Base-by-base conservation (phyloP, 2,888 invertebrate species). In the Ctena decussata region DNA sequence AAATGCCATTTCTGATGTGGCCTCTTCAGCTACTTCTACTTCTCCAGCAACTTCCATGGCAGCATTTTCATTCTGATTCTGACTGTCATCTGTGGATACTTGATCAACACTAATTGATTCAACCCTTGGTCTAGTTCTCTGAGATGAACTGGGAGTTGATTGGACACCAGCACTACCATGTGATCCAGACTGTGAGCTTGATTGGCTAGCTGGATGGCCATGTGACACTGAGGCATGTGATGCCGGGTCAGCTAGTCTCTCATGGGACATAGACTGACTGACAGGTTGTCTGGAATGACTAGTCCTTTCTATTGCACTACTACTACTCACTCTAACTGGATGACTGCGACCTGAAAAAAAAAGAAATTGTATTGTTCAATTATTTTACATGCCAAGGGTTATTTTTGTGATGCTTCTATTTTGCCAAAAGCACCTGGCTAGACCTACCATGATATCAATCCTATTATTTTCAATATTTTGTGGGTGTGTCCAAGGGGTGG, bases 1-100 rank as follows among this genome's bases (percentile, higher is more conserved):
- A 78, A 93, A 92, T 21, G 95, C 95, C 82, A 93, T 92, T 37
- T 94, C 93, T 30, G 94, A 93, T 30, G 92, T 92, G 1, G 94
- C 94, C 85, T 94, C 95, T 77, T 93, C 92, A 2, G 93, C 94
- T 11, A 93, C 77, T 86, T 94, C 94, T 39, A 93, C 87, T 21
- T 90, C 92, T 12, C 65, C 65, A 35, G 18, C 21, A 37, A 44
- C 44, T 12, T 72, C 72, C 27, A 72, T 39, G 24, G 72, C 2
- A n/a, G 46, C 72, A 46, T 46, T 72, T 24, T 41, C 41, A 41
- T 41, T 72, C 44, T 27, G 18, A 41, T 72, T 44, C 15, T 65
- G 65, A 12, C 3, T 21, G 2, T 35, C 35, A 21, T 32, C 2
- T 3, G 35, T 2, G 11, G 32, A 1, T 8, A 65, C 86, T 39